Percentiles rank a stretch among this genome's conserved stretches.
phyloP scores from a whole-genome alignment of 2,797 vertebrate genomes.

The Huso huso region DNA sequence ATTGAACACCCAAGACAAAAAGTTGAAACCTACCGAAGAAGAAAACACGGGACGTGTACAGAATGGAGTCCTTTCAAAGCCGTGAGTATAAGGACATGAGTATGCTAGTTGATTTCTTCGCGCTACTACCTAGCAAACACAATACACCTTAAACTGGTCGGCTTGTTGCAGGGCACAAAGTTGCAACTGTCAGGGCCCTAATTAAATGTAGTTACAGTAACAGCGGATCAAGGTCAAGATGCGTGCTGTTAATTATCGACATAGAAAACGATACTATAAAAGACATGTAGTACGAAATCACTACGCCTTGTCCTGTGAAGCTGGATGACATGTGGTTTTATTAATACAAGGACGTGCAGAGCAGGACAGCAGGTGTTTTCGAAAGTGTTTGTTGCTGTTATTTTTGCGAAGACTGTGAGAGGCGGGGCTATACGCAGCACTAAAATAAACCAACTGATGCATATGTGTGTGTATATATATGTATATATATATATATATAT shows the following conservation, averaged over 20 bases:
- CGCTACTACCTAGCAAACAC: neutral
- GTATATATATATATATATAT: neutral
- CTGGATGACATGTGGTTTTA: too few species aligned
- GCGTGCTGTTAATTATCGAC: neutral
- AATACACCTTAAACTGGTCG: neutral
- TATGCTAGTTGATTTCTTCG: neutral
- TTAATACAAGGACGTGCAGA: too few species aligned
- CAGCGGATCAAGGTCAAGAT: conserved; percentile 6
- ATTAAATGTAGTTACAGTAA: neutral
- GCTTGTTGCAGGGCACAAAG: neutral
- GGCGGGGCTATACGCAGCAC: too few species aligned
- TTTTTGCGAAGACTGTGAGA: too few species aligned
- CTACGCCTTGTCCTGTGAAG: too few species aligned
- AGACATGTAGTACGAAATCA: too few species aligned
- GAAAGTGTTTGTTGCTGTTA: too few species aligned
- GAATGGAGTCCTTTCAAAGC: conserved; percentile 59
- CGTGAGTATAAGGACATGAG: conserved; percentile 27
- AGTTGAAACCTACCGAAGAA: neutral
- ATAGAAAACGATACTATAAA: too few species aligned
- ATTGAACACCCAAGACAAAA: neutral
- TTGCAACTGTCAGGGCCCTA: neutral
- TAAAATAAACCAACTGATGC: neutral
- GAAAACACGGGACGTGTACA: neutral
- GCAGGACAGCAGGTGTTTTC: too few species aligned
- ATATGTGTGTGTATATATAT: neutral